A percentile compares a stretch with the other conserved stretches of the same genome.
Conservation (phyloP, 2,797 vertebrate genomes). For the Melanitta fusca region DNA sequence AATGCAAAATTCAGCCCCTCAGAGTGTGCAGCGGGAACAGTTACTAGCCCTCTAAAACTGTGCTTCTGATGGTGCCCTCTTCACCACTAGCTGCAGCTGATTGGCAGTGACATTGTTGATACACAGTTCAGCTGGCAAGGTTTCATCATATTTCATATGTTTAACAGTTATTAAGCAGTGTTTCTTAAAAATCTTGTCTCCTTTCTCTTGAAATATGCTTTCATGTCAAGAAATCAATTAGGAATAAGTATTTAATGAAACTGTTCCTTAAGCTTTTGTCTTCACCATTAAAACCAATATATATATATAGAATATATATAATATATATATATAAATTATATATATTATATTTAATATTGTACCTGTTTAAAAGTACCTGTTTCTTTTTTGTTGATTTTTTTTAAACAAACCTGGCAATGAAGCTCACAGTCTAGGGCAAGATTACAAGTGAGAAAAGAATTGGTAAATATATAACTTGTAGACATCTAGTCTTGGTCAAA, state of each 20-base stretch:
- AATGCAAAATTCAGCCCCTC: neutral
- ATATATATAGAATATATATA: no score
- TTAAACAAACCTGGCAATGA: neutral
- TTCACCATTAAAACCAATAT: neutral
- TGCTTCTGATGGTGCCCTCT: neutral
- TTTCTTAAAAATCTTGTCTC: neutral
- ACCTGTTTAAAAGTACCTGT: neutral
- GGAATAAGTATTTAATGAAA: neutral
- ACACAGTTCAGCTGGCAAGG: neutral
- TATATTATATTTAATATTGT: neutral
- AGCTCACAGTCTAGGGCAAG: neutral
- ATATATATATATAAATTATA: no score
- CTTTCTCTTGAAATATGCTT: neutral
- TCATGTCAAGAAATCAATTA: neutral
- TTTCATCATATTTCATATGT: neutral
- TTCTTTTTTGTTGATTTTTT: neutral
- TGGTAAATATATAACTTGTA: neutral
- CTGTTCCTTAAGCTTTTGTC: neutral
- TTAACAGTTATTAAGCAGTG: neutral
- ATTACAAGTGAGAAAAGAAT: neutral
- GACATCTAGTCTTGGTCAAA: neutral
- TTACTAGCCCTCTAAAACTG: neutral
- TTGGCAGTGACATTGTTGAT: neutral
- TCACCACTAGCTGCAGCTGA: neutral
- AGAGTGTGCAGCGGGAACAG: neutral